phyloP scores from a whole-genome alignment of 2,888 invertebrate species.

The Copidosoma aretas region DNA sequence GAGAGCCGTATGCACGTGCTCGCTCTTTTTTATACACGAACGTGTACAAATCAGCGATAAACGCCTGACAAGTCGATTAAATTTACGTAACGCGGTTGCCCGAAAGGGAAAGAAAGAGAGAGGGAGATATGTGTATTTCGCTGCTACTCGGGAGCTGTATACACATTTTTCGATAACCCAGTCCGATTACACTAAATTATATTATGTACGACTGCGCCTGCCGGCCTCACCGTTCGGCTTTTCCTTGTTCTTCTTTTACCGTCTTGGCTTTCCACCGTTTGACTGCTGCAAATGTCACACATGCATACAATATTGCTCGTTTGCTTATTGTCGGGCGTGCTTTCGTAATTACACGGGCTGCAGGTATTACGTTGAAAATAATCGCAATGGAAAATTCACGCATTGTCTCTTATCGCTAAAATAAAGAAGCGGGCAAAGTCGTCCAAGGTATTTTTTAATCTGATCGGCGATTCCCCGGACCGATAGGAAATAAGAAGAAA shows the following conservation, averaged over 20 bases:
- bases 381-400: too few relatives aligned
- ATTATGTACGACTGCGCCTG: neutral
- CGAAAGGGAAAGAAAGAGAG: conserved; percentile 1
- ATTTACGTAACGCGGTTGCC: conserved; percentile 54
- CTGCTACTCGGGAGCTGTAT: conserved; percentile 31
- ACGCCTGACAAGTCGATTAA: conserved; percentile 51
- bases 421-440: too few relatives aligned
- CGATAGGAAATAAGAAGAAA: too few relatives aligned
- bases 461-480: too few relatives aligned
- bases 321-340: too few relatives aligned
- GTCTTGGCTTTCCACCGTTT: too few relatives aligned
- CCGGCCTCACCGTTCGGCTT: neutral
- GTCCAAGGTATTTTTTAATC: conserved; percentile 17
- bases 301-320: neutral
- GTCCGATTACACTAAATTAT: neutral
- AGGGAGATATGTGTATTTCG: conserved; percentile 27
- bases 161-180: conserved; percentile 45
- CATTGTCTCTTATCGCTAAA: too few relatives aligned
- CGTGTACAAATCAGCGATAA: conserved; percentile 40
- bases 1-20: neutral
- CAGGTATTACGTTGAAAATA: too few relatives aligned
- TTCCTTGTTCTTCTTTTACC: neutral
- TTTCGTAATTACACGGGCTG: too few relatives aligned
- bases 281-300: neutral
- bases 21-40: conserved; percentile 1